Base-by-base conservation (phyloP, 2,113 vertebrate species). In the Varanus salvator region DNA sequence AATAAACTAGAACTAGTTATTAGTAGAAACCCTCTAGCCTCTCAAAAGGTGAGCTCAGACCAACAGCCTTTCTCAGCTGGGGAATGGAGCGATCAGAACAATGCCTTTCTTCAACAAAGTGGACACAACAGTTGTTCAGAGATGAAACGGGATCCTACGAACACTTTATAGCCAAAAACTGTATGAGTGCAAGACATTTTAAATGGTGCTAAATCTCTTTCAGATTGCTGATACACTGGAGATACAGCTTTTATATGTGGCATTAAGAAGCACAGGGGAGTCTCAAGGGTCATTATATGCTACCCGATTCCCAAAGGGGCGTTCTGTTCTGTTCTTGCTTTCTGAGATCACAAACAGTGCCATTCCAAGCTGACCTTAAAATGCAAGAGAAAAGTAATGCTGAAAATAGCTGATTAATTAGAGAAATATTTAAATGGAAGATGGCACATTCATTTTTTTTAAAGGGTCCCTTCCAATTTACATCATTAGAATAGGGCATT, bases 1-100 rank as follows among this genome's bases (percentile, higher is more conserved):
- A 99, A 99, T 93, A 98, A 98, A 91, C 97, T 99, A 95, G 99
- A 99, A 92, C 97, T 99, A 82, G 99, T 99, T 75, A 99, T 99
- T 64, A 99, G 99, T 91, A 97, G 99, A 93, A 99, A 98, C 93
- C 98, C 98, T 0, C 93, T 98, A 93, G 97, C 98, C 4, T 95
- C 97, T 66, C 97, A 97, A 92, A 97, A 97, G 88, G 94, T 95
- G 27, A 90, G 91, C 82, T 91, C 96, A 3, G 93, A 93, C 27
- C 96, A 96, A 0, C 95, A 95, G 85, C 75, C 89, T 57, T 90
- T 96, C 1, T 92, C 85, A 0, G 90, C 95, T 0, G 94, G 95
- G 89, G 97, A 98, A 92, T 98, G 96, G 98, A 97, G 95, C 64
- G 98, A 98, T 85, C 95, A 95, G 83, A 98, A 86, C 29, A 96